A percentile compares a stretch with the other conserved stretches of the same genome.
These are phyloP conservation scores for Callorhinus ursinus DNA, from an alignment of 2,113 vertebrate genomes.

Conservation along the genomic window DNA sequence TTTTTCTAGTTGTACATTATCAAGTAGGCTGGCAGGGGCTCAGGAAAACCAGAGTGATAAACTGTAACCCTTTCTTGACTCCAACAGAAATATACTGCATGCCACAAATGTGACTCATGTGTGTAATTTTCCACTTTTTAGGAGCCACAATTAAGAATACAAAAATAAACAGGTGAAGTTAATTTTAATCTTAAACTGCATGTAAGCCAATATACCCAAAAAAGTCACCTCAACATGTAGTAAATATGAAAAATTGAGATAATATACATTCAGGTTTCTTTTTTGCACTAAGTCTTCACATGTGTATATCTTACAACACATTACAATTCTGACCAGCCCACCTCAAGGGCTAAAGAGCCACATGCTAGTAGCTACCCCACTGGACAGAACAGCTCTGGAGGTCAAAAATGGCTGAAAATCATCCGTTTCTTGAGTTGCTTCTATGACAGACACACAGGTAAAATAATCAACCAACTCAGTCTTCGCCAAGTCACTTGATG, in stretches of 20 bases:
- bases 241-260: not conserved
- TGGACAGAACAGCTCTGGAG: not conserved
- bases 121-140: no score
- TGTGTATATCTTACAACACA: not conserved
- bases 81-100: fast-evolving
- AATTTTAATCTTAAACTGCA: not conserved
- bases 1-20: constrained; percentile 53
- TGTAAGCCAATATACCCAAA: not conserved
- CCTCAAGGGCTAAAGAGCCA: not conserved
- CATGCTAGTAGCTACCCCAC: fast-evolving
- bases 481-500: not conserved
- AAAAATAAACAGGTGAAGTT: not conserved
- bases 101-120: not conserved
- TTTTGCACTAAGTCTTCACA: not conserved
- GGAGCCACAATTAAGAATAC: not conserved
- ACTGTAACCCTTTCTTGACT: constrained; percentile 4
- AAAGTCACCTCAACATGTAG: not conserved
- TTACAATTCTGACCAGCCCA: not conserved
- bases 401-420: not conserved
- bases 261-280: not conserved
- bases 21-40: constrained; percentile 19
- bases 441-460: not conserved
- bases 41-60: not conserved
- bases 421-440: not conserved
- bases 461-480: fast-evolving